Evolutionary conservation across 2,888 invertebrate genomes (phyloP).

Genomic region (Athripsodes cinereus): DNA sequence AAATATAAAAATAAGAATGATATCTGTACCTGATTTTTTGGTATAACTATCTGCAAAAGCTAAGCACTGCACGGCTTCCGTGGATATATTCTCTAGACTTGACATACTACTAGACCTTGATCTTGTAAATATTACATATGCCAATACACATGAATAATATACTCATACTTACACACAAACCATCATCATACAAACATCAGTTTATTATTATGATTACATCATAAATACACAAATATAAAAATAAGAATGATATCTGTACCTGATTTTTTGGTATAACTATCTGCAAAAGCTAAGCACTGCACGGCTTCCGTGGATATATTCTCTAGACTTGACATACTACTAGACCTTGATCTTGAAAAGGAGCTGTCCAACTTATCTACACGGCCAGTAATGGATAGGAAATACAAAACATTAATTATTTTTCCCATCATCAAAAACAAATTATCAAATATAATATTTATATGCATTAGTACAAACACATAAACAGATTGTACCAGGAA

Average conservation of each 20-base stretch:
- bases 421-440: neutral
- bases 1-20: too few relatives aligned
- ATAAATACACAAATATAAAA: conserved; percentile 1
- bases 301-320: conserved; percentile 95
- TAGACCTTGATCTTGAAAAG: conserved; percentile 93
- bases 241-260: conserved; percentile 54
- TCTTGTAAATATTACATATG: conserved; percentile 75
- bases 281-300: conserved; percentile 92
- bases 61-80: conserved; percentile 93
- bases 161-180: neutral
- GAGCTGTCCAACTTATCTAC: conserved; percentile 95
- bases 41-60: conserved; percentile 94
- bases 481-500: too few relatives aligned
- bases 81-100: conserved; percentile 93
- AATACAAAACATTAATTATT: conserved; percentile 5
- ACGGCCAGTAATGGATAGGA: conserved; percentile 49
- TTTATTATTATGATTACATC: too few relatives aligned
- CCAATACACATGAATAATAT: too few relatives aligned
- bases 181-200: too few relatives aligned
- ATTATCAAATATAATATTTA: neutral
- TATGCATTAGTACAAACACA: too few relatives aligned
- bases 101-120: conserved; percentile 97
- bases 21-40: too few relatives aligned
- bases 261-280: conserved; percentile 90
- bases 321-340: conserved; percentile 96